Evolutionary conservation across 2,888 invertebrate species (phyloP).

Genomic region (Phorcus lineatus): DNA sequence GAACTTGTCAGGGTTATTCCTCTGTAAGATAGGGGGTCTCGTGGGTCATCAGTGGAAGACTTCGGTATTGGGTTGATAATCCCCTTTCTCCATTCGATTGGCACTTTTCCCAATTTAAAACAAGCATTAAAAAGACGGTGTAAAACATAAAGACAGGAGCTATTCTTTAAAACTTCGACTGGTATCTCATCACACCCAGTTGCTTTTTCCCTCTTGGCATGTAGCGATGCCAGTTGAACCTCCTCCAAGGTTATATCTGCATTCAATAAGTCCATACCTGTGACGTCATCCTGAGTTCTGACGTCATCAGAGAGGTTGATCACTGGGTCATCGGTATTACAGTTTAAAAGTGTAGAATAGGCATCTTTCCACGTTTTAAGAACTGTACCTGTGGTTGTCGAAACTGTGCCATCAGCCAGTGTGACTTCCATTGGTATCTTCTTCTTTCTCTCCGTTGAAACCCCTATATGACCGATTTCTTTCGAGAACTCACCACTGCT

Average conservation of each 20-base stretch:
- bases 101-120: neutral
- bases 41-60: neutral
- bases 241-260: neutral
- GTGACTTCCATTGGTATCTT: neutral
- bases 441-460: neutral
- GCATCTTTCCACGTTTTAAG: neutral
- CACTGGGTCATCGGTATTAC: neutral
- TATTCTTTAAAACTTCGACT: neutral
- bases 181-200: neutral
- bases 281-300: neutral
- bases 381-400: neutral
- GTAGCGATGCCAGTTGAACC: neutral
- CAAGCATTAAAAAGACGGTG: neutral
- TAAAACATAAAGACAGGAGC: neutral
- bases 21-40: neutral
- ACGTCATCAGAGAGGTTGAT: neutral
- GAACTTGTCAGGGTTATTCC: neutral
- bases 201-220: neutral
- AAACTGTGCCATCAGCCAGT: neutral
- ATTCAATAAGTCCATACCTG: neutral
- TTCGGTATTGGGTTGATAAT: conserved; percentile 1
- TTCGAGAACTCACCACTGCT: neutral
- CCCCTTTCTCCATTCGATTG: neutral
- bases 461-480: neutral
- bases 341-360: neutral